Evolutionary conservation across 1,140 invertebrate genomes (phyloP).

Genomic region (Papilio polytes): DNA sequence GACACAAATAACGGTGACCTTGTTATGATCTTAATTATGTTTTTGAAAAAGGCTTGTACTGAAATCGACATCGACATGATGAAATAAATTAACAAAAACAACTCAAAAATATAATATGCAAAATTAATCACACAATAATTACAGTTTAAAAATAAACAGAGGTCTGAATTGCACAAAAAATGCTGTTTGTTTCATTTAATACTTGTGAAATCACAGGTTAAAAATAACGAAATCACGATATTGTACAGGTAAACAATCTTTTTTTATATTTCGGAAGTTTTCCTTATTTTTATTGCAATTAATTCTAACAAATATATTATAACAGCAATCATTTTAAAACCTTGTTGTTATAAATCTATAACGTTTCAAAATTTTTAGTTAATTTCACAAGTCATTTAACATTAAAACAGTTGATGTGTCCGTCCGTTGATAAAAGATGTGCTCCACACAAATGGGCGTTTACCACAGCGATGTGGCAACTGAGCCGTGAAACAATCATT

Average conservation of each 20-base stretch:
- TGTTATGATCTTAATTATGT: neutral
- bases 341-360: neutral
- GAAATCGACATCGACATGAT: neutral
- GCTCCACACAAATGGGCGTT: slow-evolving; percentile 40
- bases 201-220: slow-evolving; percentile 3
- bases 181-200: neutral
- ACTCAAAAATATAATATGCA: neutral
- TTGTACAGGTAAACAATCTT: neutral
- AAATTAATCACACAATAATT: neutral
- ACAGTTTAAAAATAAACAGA: neutral
- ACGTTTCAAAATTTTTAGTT: neutral
- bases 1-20: neutral
- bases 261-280: neutral
- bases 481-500: slow-evolving; percentile 69
- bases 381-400: slow-evolving; percentile 20
- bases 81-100: neutral
- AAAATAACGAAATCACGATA: neutral
- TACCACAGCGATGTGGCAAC: slow-evolving; percentile 53
- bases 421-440: slow-evolving; percentile 44
- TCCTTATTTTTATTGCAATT: neutral
- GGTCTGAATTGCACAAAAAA: neutral
- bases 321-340: neutral
- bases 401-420: neutral
- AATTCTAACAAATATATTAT: neutral
- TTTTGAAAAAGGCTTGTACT: neutral